Evolutionary conservation across 2,888 invertebrate species (phyloP).

Genomic region (Tricholauxania praeusta): DNA sequence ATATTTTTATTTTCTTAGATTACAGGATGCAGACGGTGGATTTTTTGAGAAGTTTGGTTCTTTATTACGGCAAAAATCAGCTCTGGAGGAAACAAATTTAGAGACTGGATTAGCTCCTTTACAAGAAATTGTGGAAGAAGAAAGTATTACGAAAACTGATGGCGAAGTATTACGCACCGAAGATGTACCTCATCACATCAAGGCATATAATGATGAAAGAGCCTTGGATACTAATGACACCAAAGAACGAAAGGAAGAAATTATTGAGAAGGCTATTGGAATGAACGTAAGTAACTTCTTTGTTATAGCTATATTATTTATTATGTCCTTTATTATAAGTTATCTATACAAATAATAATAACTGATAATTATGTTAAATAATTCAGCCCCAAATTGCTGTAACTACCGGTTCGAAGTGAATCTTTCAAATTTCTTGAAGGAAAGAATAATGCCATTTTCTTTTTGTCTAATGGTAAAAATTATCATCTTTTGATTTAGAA

Average conservation of each 20-base stretch:
- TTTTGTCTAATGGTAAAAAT: no score
- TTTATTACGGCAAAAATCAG: constrained; percentile 75
- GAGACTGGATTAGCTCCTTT: constrained; percentile 72
- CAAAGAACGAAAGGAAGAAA: constrained; percentile 62
- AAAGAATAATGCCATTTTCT: no score
- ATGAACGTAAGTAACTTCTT: constrained; percentile 78
- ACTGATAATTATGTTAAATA: no score
- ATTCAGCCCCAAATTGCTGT: no score
- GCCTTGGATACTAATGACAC: constrained; percentile 42
- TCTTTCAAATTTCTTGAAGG: no score
- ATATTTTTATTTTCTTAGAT: constrained; percentile 41
- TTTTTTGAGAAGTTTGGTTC: constrained; percentile 88
- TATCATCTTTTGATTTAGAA: no score
- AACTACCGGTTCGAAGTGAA: no score
- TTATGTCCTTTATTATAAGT: no score
- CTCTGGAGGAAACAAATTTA: constrained; percentile 66
- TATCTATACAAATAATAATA: no score
- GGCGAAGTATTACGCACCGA: constrained; percentile 37
- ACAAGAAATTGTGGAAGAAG: constrained; percentile 57
- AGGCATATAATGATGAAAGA: constrained; percentile 47
- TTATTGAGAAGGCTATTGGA: constrained; percentile 75
- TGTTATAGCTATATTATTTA: no score
- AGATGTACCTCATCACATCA: constrained; percentile 45
- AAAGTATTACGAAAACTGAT: constrained; percentile 43
- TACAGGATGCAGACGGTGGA: constrained; percentile 85